Conservation (phyloP, 2,113 vertebrate genomes). For the Cyanoderma ruficeps region DNA sequence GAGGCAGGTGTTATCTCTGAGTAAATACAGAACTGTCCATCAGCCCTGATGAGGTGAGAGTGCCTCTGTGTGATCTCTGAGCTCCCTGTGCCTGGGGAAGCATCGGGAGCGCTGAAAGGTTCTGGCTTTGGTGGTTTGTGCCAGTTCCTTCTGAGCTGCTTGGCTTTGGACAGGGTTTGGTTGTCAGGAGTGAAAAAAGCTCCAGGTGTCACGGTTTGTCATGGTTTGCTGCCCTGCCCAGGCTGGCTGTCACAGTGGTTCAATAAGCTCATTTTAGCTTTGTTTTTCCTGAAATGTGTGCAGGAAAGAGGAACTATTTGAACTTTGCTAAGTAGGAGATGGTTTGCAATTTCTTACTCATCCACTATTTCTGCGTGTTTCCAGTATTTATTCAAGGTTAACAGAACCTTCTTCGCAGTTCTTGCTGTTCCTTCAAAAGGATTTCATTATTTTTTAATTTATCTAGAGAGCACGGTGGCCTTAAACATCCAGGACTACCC, state of each 20-base stretch:
- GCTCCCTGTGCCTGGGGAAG: not conserved
- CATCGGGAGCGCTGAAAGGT: not conserved
- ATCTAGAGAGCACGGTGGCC: not conserved
- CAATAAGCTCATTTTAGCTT: rapidly evolving
- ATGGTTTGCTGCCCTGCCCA: rapidly evolving
- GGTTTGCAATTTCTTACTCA: not conserved
- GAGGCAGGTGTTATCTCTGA: not conserved
- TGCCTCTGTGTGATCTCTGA: not conserved
- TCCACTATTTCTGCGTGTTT: not conserved
- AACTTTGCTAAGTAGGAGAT: not conserved
- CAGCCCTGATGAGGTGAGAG: not conserved
- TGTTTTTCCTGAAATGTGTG: not conserved
- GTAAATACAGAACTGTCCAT: not conserved
- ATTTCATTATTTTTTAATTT: not conserved
- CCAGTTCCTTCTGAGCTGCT: not conserved
- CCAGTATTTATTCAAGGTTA: not conserved
- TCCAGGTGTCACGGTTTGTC: rapidly evolving
- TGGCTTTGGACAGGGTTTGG: not conserved
- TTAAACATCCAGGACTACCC: not conserved
- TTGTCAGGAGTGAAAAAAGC: not conserved
- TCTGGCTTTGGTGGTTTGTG: not conserved
- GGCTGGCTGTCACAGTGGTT: not conserved
- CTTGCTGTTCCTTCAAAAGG: not conserved
- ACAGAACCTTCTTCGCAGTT: not conserved
- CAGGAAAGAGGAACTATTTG: not conserved